phyloP scores from a whole-genome alignment of 2,113 vertebrate species.

The Burhinus oedicnemus region DNA sequence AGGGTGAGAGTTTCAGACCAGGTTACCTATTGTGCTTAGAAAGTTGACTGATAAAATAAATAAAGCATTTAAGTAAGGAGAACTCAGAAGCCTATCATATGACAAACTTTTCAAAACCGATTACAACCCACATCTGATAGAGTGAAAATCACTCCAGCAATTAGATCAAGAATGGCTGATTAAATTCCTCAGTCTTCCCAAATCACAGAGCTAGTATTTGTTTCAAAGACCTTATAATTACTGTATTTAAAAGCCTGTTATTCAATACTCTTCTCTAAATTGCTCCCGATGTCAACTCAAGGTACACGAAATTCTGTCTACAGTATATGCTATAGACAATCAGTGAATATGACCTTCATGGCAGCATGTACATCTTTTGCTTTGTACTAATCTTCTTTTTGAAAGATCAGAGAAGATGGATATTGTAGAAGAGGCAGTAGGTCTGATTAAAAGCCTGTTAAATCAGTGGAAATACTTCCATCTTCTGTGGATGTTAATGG shows the following conservation, averaged over 20 bases:
- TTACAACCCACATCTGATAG: conserved; percentile 44
- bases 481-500: not conserved
- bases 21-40: not conserved
- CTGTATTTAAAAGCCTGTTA: conserved; percentile 41
- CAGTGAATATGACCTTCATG: not conserved
- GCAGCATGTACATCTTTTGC: not conserved
- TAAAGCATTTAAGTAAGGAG: conserved; percentile 2
- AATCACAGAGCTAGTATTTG: conserved; percentile 30
- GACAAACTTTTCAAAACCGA: conserved; percentile 34
- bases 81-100: conserved; percentile 19
- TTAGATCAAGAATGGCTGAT: conserved; percentile 59
- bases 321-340: not conserved
- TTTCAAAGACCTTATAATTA: conserved; percentile 57
- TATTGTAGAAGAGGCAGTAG: not conserved
- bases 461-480: not conserved
- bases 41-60: conserved; percentile 37
- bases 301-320: not conserved
- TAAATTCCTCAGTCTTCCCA: conserved; percentile 59
- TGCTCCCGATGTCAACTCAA: not conserved
- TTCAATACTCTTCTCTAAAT: conserved; percentile 39
- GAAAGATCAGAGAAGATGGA: not conserved
- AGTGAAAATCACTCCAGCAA: conserved; percentile 56
- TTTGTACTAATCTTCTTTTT: not conserved
- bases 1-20: not conserved
- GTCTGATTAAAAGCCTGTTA: not conserved